Percentiles rank a stretch among this genome's conserved stretches.
phyloP scores from a whole-genome alignment of 2,113 vertebrate genomes.

The Narcine bancroftii region DNA sequence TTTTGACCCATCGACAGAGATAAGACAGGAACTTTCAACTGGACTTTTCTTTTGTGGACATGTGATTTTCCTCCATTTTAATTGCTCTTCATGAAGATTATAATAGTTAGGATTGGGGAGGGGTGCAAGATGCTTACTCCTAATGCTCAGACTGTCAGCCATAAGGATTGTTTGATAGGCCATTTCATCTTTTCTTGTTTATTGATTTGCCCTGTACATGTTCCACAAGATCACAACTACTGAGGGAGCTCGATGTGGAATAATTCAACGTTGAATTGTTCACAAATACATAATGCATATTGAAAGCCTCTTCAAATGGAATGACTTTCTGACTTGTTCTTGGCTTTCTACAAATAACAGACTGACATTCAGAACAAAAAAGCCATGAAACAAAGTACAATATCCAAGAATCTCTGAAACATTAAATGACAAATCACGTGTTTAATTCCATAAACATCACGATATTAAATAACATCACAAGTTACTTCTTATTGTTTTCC shows the following conservation, averaged over 20 bases:
- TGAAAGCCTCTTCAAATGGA: background rate
- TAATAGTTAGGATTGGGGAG: too few species aligned
- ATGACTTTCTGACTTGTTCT: background rate
- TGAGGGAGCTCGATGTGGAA: background rate
- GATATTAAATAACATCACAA: background rate
- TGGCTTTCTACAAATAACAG: background rate
- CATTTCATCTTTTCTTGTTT: background rate
- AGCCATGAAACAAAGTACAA: background rate
- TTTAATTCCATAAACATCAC: background rate
- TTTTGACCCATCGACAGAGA: background rate
- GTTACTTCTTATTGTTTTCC: background rate
- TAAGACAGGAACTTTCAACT: background rate
- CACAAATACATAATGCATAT: background rate
- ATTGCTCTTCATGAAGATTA: background rate
- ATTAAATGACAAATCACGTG: background rate
- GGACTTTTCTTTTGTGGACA: background rate
- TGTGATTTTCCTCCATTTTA: background rate
- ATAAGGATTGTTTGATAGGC: background rate
- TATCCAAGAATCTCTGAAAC: background rate
- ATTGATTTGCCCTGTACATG: background rate
- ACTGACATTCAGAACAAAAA: background rate
- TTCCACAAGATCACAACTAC: too few species aligned
- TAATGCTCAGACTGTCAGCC: background rate
- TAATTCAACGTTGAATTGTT: background rate
- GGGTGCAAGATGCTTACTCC: background rate